Evolutionary conservation across 2,888 invertebrate species (phyloP).

Genomic region (Leptogaster cylindrica): DNA sequence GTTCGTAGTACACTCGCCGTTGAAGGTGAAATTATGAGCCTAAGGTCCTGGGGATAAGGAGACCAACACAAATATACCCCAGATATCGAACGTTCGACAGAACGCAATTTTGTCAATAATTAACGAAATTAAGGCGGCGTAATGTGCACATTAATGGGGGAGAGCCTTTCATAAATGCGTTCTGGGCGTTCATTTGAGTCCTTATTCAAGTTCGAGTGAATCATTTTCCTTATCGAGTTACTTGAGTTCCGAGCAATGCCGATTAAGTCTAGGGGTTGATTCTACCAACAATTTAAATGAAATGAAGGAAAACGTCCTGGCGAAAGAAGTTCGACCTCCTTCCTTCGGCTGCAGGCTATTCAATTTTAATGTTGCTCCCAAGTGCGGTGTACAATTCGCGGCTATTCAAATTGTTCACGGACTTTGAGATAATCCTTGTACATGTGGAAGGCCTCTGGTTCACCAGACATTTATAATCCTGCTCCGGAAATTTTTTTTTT

Average conservation of each 20-base stretch:
- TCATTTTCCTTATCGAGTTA: conserved; percentile 36
- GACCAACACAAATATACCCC: not conserved
- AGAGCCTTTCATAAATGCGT: conserved; percentile 41
- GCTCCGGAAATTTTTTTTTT: too few species aligned
- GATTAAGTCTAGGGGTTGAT: conserved; percentile 27
- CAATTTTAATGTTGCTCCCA: conserved; percentile 10
- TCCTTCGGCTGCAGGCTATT: not conserved
- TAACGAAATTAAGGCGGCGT: conserved; percentile 47
- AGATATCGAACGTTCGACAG: conserved; percentile 13
- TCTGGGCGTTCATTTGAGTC: conserved; percentile 36
- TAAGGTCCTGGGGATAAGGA: conserved; percentile 15
- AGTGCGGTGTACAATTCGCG: too few species aligned
- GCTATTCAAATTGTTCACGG: too few species aligned
- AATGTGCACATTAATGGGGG: conserved; percentile 47
- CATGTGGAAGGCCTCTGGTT: too few species aligned
- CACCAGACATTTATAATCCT: too few species aligned
- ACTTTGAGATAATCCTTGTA: too few species aligned
- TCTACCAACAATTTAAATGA: conserved; percentile 5
- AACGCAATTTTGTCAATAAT: conserved; percentile 45
- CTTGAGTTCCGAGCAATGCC: conserved; percentile 26
- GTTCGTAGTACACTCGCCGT: not conserved
- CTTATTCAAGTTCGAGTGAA: conserved; percentile 19
- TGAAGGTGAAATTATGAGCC: conserved; percentile 31
- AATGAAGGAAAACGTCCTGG: not conserved
- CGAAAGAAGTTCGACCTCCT: conserved; percentile 14